A percentile compares a stretch with the other conserved stretches of the same genome.
Conservation (phyloP, 1,140 invertebrate species). For the Microplitis mediator region DNA sequence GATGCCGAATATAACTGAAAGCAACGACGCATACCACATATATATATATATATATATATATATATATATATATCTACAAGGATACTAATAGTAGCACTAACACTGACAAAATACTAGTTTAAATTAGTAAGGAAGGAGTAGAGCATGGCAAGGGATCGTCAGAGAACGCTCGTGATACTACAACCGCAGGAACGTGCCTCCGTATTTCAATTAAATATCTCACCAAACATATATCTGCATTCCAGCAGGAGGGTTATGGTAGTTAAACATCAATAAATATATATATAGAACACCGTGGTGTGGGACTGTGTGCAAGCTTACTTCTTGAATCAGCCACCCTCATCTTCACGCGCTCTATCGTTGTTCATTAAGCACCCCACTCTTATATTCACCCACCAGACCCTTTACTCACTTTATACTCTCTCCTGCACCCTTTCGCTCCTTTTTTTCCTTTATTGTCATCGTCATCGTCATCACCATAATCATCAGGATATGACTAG, state of each 20-base stretch:
- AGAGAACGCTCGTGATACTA: constrained; percentile 1
- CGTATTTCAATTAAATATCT: constrained; percentile 51
- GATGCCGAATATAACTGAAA: neutral
- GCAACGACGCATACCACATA: neutral
- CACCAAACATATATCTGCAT: constrained; percentile 46
- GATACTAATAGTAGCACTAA: neutral
- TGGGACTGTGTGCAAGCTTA: neutral
- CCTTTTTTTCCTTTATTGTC: constrained; percentile 21
- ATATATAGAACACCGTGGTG: neutral
- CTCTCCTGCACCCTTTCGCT: constrained; percentile 7
- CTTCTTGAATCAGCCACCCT: constrained; percentile 22
- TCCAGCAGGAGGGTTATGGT: constrained; percentile 35
- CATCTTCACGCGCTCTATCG: constrained; percentile 22
- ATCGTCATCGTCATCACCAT: constrained; percentile 6
- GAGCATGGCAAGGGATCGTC: neutral
- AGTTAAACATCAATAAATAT: neutral
- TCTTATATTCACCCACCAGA: neutral
- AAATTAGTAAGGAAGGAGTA: too few species aligned
- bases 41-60: too few species aligned
- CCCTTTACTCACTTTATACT: neutral
- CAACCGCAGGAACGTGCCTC: constrained; percentile 33
- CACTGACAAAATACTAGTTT: neutral
- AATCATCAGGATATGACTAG: neutral
- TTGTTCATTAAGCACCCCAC: constrained; percentile 32
- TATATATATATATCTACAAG: neutral